Evolutionary conservation across 2,797 vertebrate species (phyloP).

Genomic region (Periparus ater): DNA sequence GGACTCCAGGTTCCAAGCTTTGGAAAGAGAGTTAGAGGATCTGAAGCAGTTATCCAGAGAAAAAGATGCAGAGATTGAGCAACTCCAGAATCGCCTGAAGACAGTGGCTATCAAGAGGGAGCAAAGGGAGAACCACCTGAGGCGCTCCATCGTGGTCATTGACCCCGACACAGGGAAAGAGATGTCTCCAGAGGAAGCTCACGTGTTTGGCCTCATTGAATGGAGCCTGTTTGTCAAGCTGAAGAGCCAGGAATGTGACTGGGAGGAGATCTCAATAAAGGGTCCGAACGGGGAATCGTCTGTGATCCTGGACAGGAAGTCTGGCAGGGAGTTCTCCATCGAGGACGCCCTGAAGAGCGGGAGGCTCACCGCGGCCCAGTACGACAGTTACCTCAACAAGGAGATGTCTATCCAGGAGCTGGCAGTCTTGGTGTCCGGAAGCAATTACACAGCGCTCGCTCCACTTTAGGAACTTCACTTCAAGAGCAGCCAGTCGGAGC

Average conservation of each 20-base stretch:
- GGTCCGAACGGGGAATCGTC: slow-evolving; percentile 91
- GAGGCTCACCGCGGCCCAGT: slow-evolving; percentile 84
- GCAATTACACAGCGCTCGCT: slow-evolving; percentile 49
- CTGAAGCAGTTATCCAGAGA: slow-evolving; percentile 84
- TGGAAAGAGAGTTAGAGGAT: slow-evolving; percentile 89
- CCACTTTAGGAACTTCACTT: slow-evolving; percentile 23
- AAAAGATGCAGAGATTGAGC: slow-evolving; percentile 91
- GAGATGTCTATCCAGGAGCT: slow-evolving; percentile 96
- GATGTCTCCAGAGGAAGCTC: slow-evolving; percentile 95
- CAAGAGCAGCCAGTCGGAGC: slow-evolving; percentile 38
- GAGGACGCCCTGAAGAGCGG: slow-evolving; percentile 89
- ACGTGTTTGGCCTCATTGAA: slow-evolving; percentile 90
- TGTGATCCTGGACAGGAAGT: slow-evolving; percentile 93
- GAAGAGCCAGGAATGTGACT: slow-evolving; percentile 96
- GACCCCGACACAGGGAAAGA: slow-evolving; percentile 94
- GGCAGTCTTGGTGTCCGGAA: slow-evolving; percentile 91
- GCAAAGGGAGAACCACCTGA: slow-evolving; percentile 93
- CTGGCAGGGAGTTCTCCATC: slow-evolving; percentile 93
- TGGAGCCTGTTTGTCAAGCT: slow-evolving; percentile 98
- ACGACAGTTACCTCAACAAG: slow-evolving; percentile 91
- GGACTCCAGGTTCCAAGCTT: slow-evolving; percentile 85
- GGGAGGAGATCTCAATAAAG: slow-evolving; percentile 95
- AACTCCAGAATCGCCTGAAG: slow-evolving; percentile 87
- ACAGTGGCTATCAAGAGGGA: slow-evolving; percentile 89
- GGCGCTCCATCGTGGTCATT: slow-evolving; percentile 94